Percentiles rank a stretch among this genome's conserved stretches.
Evolutionary conservation across 2,113 vertebrate species (phyloP).

Genomic region (Oenanthe oenanthe): DNA sequence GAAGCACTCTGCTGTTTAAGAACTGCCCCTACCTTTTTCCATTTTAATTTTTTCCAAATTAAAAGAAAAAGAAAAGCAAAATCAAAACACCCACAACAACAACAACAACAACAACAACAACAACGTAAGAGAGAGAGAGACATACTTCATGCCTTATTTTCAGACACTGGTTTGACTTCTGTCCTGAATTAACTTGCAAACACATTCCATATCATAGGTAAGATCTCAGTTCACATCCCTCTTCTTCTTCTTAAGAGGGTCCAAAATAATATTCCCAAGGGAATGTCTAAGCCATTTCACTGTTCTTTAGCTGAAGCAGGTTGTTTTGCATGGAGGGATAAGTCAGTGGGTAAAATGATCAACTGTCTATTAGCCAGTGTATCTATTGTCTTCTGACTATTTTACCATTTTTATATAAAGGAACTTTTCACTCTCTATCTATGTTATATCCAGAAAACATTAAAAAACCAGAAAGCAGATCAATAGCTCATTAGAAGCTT

Average conservation of each 20-base stretch:
- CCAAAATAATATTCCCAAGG: neutral
- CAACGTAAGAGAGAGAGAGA: neutral
- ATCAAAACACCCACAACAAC: neutral
- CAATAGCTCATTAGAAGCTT: neutral
- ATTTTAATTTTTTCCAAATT: neutral
- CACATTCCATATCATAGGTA: neutral
- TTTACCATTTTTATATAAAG: neutral
- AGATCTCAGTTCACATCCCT: neutral
- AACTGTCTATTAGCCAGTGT: neutral
- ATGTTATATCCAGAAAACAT: neutral
- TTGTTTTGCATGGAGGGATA: neutral
- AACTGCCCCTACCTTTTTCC: rapidly evolving
- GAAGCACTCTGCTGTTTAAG: neutral
- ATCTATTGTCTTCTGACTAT: neutral
- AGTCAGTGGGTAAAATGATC: neutral
- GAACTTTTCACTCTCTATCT: neutral
- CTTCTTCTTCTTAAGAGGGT: neutral
- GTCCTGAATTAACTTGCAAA: neutral
- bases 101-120: neutral
- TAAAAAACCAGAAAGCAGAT: neutral
- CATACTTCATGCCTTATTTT: neutral
- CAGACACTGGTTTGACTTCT: neutral
- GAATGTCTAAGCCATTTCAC: neutral
- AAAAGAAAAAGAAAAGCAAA: neutral
- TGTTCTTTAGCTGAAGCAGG: neutral